A percentile compares a stretch with the other conserved stretches of the same genome.
Conservation (phyloP, 2,888 invertebrate genomes). For the Tinea semifulvella region DNA sequence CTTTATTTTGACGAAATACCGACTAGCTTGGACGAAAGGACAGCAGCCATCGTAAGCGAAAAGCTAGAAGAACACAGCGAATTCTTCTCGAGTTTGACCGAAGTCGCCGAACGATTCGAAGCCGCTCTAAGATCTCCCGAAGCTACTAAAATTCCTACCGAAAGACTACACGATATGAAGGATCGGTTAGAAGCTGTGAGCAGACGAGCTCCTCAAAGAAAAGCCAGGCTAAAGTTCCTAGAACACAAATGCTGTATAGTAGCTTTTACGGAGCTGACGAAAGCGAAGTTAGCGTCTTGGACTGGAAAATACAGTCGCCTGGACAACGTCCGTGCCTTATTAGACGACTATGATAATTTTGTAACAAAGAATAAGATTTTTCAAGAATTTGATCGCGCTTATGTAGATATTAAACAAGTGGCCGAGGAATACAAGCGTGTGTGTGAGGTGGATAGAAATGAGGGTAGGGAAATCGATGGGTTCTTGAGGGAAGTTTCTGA, state of each 20-base stretch:
- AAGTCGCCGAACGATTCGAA: constrained; percentile 80
- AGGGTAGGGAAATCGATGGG: constrained; percentile 78
- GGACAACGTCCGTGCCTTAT: constrained; percentile 81
- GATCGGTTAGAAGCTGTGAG: constrained; percentile 79
- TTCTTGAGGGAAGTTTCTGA: constrained; percentile 88
- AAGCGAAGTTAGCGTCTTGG: constrained; percentile 89
- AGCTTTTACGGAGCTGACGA: constrained; percentile 89
- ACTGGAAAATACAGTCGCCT: constrained; percentile 87
- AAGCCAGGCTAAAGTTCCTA: constrained; percentile 86
- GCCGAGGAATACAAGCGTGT: constrained; percentile 90
- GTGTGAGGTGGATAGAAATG: constrained; percentile 81
- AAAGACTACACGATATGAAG: constrained; percentile 85
- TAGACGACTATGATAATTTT: constrained; percentile 91
- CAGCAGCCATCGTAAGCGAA: constrained; percentile 85
- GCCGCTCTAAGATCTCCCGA: constrained; percentile 74
- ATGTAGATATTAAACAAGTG: constrained; percentile 90
- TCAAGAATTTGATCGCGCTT: constrained; percentile 93
- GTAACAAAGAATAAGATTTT: constrained; percentile 93
- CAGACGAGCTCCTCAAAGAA: constrained; percentile 80
- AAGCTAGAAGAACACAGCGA: constrained; percentile 89
- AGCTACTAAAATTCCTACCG: constrained; percentile 76
- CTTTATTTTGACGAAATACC: constrained; percentile 86
- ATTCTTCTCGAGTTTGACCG: constrained; percentile 87
- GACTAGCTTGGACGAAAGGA: constrained; percentile 85
- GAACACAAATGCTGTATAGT: constrained; percentile 95